Base-by-base conservation (phyloP, 2,888 invertebrate species). In the Sipha maydis region DNA sequence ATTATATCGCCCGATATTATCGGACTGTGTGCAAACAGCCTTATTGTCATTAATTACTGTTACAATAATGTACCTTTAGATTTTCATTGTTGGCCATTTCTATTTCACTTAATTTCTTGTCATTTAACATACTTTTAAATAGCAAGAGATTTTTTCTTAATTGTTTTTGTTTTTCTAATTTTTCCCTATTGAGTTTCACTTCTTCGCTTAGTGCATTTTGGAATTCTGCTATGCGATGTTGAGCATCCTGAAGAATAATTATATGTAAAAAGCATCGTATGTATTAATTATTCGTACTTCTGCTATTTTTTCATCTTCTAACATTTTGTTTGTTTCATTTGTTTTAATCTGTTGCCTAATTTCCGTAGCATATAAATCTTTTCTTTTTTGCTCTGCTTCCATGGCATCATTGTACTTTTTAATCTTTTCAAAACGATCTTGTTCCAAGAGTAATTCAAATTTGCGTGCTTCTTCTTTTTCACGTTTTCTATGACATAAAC, bases 381-480 rank as follows among this genome's bases (percentile, higher is more conserved):
- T 91, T 9, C 93, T 91, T 48, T 92, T 92, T 90, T 92, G 92
- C 83, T 93, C 92, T n/a, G 91, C 90, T 90, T 94, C 93, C 21
- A 94, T 94, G 48, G 89, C 90, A 48, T 91, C 90, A 90, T 94
- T 93, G n/a, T 95, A 94, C 0, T 93, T 92, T 38, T 92, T 91
- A 11, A 95, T 92, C 0, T 93, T 94, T 83, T 92, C 92, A 90
- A 93, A 92, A 1, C 95, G 93, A 90, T 94, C 94, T 91, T 95
- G 94, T 90, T 96, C 95, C 95, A 95, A 95, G 92, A 95, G 94
- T 17, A 93, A 93, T 90, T 95, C 95, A 82, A 95, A 90, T 31
- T 94, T 93, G 84, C 91, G 91, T 61, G 93, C 93, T 89, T 93
- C 92, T 19, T 91, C 91, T 61, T 90, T 91, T 61, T 92, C 69